phyloP scores from a whole-genome alignment of 2,113 vertebrate genomes.

The Actenoides lindsayi region DNA sequence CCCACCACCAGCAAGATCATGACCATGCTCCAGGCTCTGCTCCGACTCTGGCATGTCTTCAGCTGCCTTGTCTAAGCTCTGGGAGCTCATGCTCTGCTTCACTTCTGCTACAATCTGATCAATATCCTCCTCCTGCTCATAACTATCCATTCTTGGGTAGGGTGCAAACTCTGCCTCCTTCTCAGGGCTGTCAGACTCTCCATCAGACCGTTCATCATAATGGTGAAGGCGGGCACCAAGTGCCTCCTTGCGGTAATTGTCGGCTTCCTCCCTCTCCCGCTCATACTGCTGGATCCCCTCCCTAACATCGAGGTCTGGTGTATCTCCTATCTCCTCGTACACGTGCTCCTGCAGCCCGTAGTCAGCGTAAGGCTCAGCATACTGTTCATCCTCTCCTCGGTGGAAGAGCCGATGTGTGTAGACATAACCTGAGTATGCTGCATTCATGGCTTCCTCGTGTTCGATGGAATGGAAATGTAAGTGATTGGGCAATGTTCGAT shows the following conservation, averaged over 20 bases:
- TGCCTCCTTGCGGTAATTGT: conserved; percentile 87
- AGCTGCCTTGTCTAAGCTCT: conserved; percentile 80
- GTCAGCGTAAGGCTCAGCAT: conserved; percentile 90
- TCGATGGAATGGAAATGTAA: conserved; percentile 81
- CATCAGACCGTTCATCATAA: conserved; percentile 93
- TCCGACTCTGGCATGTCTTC: conserved; percentile 83
- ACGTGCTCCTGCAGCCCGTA: conserved; percentile 91
- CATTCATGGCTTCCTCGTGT: conserved; percentile 82
- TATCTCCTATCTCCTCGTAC: conserved; percentile 92
- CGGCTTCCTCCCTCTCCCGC: conserved; percentile 76
- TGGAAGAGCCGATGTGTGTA: conserved; percentile 84
- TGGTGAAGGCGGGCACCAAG: conserved; percentile 93
- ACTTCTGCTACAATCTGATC: conserved; percentile 87
- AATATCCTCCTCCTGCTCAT: conserved; percentile 92
- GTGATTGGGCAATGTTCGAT: conserved; percentile 75
- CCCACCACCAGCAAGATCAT: neutral
- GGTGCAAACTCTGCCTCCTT: conserved; percentile 96
- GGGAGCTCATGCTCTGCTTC: conserved; percentile 88
- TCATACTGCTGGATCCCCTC: conserved; percentile 83
- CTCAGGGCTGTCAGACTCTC: conserved; percentile 95
- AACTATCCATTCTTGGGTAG: conserved; percentile 92
- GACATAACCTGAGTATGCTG: conserved; percentile 90
- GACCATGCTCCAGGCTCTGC: conserved; percentile 71
- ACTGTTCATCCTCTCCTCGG: conserved; percentile 81
- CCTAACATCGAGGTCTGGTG: conserved; percentile 75